Evolutionary conservation across 2,888 invertebrate species (phyloP).

Genomic region (Erebia palarica): DNA sequence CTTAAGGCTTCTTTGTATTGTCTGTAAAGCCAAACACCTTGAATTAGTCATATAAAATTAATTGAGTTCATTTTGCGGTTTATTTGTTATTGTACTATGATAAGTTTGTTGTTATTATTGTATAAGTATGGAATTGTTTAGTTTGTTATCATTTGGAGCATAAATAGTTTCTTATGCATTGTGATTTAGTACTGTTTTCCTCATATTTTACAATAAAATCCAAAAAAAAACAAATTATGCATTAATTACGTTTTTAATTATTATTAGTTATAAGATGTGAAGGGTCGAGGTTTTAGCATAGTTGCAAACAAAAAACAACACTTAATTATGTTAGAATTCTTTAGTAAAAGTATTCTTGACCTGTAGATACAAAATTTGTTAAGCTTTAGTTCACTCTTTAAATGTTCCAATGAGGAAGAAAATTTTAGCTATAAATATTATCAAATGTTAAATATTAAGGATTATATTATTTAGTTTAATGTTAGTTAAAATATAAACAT

Average conservation of each 20-base stretch:
- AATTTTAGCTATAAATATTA: background rate
- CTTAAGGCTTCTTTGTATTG: conserved; percentile 95
- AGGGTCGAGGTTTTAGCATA: background rate
- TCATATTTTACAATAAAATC: background rate
- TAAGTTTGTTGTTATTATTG: conserved; percentile 11
- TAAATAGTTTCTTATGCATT: background rate
- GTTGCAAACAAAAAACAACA: background rate
- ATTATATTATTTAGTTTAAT: background rate
- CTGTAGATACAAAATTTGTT: background rate
- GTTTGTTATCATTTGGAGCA: background rate
- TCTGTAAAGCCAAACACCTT: conserved; percentile 68
- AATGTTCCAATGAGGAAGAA: background rate
- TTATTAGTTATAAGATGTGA: background rate
- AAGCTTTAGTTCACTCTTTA: background rate
- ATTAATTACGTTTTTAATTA: conserved; percentile 6
- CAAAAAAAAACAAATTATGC: background rate
- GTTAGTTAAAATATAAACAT: conserved; percentile 8
- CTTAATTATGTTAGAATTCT: background rate
- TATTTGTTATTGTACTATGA: conserved; percentile 7
- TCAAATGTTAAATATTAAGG: too few relatives aligned
- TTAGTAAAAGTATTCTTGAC: background rate
- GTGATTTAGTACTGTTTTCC: conserved; percentile 11
- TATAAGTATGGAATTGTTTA: conserved; percentile 7
- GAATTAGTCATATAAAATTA: background rate
- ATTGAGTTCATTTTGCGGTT: background rate